Evolutionary conservation across 2,113 vertebrate species (phyloP).

Genomic region (Piliocolobus tephrosceles): DNA sequence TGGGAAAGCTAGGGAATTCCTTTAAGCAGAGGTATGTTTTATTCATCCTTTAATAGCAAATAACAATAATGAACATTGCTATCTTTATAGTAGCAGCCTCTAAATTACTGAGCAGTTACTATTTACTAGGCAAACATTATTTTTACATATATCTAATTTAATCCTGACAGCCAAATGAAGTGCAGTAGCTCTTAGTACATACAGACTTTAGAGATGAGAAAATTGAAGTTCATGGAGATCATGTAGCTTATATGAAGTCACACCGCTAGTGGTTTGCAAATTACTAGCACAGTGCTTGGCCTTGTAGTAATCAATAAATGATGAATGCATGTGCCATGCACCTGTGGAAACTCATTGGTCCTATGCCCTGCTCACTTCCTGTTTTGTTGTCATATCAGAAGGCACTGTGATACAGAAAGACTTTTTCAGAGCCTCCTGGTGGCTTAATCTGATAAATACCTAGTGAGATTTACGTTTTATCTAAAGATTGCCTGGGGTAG

Average conservation of each 20-base stretch:
- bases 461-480: slow-evolving; percentile 17
- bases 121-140: not conserved
- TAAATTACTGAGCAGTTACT: not conserved
- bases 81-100: not conserved
- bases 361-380: not conserved
- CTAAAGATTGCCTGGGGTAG: not conserved
- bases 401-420: not conserved
- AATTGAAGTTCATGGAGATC: not conserved
- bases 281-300: not conserved
- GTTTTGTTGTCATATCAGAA: not conserved
- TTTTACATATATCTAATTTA: slow-evolving; percentile 3
- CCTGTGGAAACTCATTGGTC: not conserved
- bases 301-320: not conserved
- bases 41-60: not conserved
- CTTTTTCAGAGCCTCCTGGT: not conserved
- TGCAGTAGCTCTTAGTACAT: not conserved
- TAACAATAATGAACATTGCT: not conserved
- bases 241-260: not conserved
- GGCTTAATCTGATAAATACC: not conserved
- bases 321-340: not conserved
- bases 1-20: not conserved
- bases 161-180: not conserved
- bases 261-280: not conserved
- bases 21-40: not conserved
- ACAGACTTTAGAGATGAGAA: not conserved